These are phyloP conservation scores for Oophaga pumilio DNA, from an alignment of 2,113 vertebrate genomes.

Conservation along the genomic window DNA sequence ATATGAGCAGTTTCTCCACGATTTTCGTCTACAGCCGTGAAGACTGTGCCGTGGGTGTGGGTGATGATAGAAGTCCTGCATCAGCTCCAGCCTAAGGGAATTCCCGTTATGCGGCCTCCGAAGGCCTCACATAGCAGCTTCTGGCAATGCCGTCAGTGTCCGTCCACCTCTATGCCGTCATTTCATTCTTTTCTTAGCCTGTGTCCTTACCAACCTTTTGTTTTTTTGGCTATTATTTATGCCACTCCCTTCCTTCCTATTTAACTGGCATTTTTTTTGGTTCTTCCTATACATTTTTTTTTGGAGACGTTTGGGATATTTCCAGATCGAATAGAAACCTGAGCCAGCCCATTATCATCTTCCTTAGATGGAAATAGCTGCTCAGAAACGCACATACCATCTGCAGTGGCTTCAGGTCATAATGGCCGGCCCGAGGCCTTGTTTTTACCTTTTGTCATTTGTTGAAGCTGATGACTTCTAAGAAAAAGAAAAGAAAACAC, in stretches of 20 bases:
- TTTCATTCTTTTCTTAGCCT: constrained; percentile 21
- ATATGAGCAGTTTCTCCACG: not conserved
- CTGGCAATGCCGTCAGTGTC: not conserved
- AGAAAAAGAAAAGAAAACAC: not conserved
- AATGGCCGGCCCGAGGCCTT: not conserved
- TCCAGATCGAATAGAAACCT: not conserved
- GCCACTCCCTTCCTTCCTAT: constrained; percentile 52
- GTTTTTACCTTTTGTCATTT: not conserved
- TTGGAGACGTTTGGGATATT: constrained; percentile 11
- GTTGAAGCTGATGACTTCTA: not conserved
- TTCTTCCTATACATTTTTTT: constrained; percentile 8
- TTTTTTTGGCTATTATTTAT: constrained; percentile 34
- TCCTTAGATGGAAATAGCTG: constrained; percentile 36
- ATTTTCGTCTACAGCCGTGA: not conserved
- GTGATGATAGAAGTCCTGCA: not conserved
- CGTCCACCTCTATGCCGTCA: not conserved
- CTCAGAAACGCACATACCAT: constrained; percentile 12
- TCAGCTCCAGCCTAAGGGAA: not conserved
- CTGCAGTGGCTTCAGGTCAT: not conserved
- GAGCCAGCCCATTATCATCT: constrained; percentile 21
- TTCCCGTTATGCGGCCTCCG: not conserved
- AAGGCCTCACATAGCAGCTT: not conserved
- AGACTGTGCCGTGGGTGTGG: not conserved
- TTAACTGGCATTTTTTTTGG: constrained; percentile 28
- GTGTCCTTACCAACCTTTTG: constrained; percentile 40